Conservation (phyloP, 2,797 vertebrate genomes). For the Micropoecilia bifurca region DNA sequence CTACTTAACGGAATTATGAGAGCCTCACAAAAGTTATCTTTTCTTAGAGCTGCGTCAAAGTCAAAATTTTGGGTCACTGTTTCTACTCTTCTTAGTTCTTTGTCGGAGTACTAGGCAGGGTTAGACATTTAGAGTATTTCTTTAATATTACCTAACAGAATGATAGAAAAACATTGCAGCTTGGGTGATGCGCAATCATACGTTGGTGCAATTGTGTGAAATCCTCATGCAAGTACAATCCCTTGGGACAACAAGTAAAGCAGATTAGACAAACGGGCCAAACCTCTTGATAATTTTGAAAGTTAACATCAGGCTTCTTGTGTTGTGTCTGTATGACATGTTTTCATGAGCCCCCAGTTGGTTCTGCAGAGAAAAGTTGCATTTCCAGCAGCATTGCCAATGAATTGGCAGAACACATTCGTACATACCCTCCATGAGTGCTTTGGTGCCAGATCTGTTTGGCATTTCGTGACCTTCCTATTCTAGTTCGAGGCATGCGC, state of each 20-base stretch:
- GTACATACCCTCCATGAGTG: conserved; percentile 33
- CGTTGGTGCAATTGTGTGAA: background rate
- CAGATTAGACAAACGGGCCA: background rate
- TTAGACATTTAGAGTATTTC: background rate
- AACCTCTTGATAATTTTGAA: background rate
- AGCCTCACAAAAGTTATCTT: background rate
- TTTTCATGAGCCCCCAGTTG: background rate
- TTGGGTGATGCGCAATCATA: background rate
- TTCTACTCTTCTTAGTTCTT: background rate
- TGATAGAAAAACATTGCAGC: background rate
- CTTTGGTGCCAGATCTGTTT: conserved; percentile 34
- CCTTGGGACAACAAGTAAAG: background rate
- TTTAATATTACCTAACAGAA: background rate
- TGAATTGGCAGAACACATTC: conserved; percentile 51
- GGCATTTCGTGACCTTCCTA: conserved; percentile 22
- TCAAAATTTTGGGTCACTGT: background rate
- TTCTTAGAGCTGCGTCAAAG: background rate
- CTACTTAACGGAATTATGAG: background rate
- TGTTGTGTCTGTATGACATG: conserved; percentile 33
- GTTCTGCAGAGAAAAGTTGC: conserved; percentile 28
- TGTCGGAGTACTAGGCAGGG: too few relatives aligned
- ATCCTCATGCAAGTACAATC: background rate
- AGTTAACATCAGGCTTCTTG: background rate
- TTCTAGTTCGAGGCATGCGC: conserved; percentile 27
- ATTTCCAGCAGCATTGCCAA: conserved; percentile 44